Base-by-base conservation (phyloP, 2,797 vertebrate genomes). In the Lindbergichthys nudifrons region DNA sequence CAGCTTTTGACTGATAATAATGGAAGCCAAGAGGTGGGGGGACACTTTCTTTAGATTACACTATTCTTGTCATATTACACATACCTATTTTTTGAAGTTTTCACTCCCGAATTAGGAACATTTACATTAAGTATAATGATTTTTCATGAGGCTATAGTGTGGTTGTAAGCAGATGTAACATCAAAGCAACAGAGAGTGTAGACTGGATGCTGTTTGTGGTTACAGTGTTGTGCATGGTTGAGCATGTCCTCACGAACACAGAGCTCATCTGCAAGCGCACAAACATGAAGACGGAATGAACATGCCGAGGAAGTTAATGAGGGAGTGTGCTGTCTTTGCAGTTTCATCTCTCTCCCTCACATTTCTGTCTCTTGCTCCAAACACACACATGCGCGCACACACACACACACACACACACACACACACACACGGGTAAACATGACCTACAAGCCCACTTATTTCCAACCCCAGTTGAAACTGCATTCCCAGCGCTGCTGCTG, bases 391-490 rank as follows among this genome's bases (percentile, higher is more conserved):
- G 77, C 66, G 73, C 63, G 42, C 57, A 15, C 14, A 23, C 54
- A 59, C 64, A 48, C 54, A 19, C 48, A 39, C 45, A 12, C 65
- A 41, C 45, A 30, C 68, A 51, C 77, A 43, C 61, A 53, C 74
- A 52, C 64, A 52, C 58, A 58, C 63, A 46, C 45, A 47, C 42
- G 81, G 75, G 83, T 84, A 88, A 85, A 90, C 83, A 88, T 91
- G 91, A 93, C 92, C 90, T 92, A 92, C 89, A 91, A 92, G 89
- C 92, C 89, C 86, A 93, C 86, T 92, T 92, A 87, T 85, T 91
- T 87, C 65, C 86, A 79, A 62, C 71, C 81, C 81, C 77, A 76
- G 73, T 59, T 78, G 71, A 85, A 82, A 62, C 83, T 72, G 73
- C 81, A 62, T 64, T 81, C 82, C 80, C 82, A 67, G 75, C 75